Base-by-base conservation (phyloP, 2,888 invertebrate species). In the Acrocyrtus sp. region DNA sequence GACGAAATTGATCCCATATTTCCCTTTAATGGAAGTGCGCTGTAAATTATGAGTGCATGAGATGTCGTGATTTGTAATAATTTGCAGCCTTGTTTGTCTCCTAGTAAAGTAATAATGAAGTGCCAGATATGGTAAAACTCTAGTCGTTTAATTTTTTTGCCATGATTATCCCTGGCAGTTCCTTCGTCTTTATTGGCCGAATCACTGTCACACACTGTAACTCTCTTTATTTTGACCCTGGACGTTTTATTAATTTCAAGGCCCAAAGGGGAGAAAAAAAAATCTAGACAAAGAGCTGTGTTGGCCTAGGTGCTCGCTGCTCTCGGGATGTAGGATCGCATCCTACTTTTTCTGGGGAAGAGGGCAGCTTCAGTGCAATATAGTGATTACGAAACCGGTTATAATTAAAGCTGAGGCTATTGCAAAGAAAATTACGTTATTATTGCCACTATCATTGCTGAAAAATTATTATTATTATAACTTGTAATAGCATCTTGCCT, bases 41-140 rank as follows among this genome's bases (percentile, higher is more conserved):
- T 60, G 66, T 65, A 72, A 72, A 72, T 65, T 72, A 72, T 66
- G 72, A 72, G 72, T 72, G 72, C 72, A 72, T 66, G 66, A 65
- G 58, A 72, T 72, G 72, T 66, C 72, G 60, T 72, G 66, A 72
- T 72, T 72, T 72, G 66, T 72, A 72, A 66, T 72, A 72, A 72
- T 72, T 72, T 72, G 72, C 66, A 72, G 61, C 72, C 72, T 72
- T 72, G 72, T 72, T 72, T 72, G 72, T 72, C 72, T 66, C 72
- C 72, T n/a, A 66, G 65, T 54, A 51, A 54, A 50, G 66, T 66
- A 66, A 72, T 72, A 72, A 72, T 72, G 72, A 66, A 66, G 60
- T 56, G 56, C 72, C 72, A 72, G 48, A 72, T 66, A 61, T 56
- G 72, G 72, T 61, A 57, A 72, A 72, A 72, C 72, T 72, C 72